Conservation (phyloP, 2,113 vertebrate species). For the Macrotus californicus region DNA sequence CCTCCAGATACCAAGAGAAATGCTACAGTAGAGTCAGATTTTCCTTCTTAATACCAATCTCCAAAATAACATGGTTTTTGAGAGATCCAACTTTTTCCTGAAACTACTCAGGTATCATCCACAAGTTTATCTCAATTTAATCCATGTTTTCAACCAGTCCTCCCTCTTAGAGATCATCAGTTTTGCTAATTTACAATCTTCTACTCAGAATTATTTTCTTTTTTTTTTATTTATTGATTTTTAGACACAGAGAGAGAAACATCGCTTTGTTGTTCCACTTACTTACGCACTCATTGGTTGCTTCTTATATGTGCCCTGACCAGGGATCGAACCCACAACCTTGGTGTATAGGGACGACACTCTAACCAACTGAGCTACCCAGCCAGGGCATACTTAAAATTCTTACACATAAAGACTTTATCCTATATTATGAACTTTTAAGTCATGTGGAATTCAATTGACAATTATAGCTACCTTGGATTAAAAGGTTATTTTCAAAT, state of each 20-base stretch:
- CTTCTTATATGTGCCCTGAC: too few relatives aligned
- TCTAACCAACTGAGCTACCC: too few relatives aligned
- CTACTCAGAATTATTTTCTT: not conserved
- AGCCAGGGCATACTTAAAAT: not conserved
- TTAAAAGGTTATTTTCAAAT: not conserved
- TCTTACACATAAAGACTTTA: not conserved
- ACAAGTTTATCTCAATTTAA: not conserved
- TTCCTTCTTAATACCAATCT: not conserved
- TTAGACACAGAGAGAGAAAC: too few relatives aligned
- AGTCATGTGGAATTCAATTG: not conserved
- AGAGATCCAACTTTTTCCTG: not conserved
- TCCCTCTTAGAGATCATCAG: not conserved
- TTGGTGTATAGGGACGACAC: too few relatives aligned
- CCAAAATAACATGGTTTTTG: not conserved
- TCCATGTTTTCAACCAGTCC: not conserved
- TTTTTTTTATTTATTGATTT: too few relatives aligned
- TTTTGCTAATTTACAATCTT: not conserved
- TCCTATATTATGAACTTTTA: not conserved
- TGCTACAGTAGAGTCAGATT: not conserved
- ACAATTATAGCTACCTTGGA: not conserved
- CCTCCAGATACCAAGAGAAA: not conserved
- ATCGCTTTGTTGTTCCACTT: too few relatives aligned
- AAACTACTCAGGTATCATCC: not conserved
- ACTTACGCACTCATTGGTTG: too few relatives aligned
- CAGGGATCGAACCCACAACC: too few relatives aligned